These are phyloP conservation scores for Eupsilia transversa DNA, from an alignment of 2,888 invertebrate genomes.

Conservation along the genomic window DNA sequence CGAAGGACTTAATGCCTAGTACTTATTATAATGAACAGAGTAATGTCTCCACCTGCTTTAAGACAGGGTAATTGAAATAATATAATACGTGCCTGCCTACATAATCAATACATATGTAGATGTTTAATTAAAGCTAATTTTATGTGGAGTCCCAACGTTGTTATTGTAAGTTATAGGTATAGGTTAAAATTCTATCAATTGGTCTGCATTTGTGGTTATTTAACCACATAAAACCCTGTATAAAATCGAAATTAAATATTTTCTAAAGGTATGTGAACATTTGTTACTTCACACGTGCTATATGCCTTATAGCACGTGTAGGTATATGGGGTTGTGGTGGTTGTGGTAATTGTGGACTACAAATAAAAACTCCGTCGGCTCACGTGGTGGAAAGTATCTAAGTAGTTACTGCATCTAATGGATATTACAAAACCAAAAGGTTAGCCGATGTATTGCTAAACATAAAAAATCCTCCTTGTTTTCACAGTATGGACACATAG, in stretches of 20 bases:
- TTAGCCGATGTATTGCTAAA: no score
- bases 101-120: constrained; percentile 26
- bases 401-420: no score
- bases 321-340: no score
- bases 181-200: background rate
- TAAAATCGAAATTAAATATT: background rate
- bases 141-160: background rate
- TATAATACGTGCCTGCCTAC: constrained; percentile 21
- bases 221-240: background rate
- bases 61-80: constrained; percentile 48
- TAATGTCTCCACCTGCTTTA: constrained; percentile 50
- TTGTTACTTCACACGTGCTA: no score
- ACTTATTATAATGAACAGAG: constrained; percentile 52
- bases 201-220: background rate
- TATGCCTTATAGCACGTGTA: no score
- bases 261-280: background rate
- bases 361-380: no score
- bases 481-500: no score
- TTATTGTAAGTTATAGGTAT: background rate
- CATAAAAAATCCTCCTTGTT: no score
- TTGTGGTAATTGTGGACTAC: no score
- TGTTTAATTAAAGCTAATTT: constrained; percentile 21
- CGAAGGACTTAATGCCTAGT: constrained; percentile 48
- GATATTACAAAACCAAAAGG: no score
- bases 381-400: no score